Evolutionary conservation across 92 coral and sea anemone species (phyloP), one percentile per base, ranked within the genome.

Genomic region (Palythoa grandiflora): DNA sequence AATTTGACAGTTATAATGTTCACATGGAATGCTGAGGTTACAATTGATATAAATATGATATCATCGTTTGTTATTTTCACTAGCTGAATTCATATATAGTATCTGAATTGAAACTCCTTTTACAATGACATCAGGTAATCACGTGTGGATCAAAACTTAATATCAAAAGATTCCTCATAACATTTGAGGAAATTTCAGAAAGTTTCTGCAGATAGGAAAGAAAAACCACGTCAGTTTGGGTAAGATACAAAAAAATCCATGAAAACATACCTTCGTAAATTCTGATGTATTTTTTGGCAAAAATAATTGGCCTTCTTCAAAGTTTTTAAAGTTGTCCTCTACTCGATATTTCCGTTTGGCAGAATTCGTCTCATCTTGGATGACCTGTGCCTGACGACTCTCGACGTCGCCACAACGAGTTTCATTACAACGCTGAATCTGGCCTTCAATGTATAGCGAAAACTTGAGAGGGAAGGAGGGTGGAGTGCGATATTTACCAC

Each of bases 311-410:
- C 72, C 35, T 9, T 61, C 38, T 20, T n/a, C 84, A 52, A 4
- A 79, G 35, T 79, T 79, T 6, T 16, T 9, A 0, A 79, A 9
- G 53, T 79, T 79, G 12, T 21, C 72, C n/a, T 79, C 73, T 5
- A 37, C 10, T 38, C 84, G 84, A 9, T 53, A 37, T 16, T 59
- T 59, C 38, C 66, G 55, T 61, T 79, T 79, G 36, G 52, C 66
- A 6, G 71, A 1, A 12, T 39, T 68, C 9, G 84, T 2, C 19
- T 60, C 73, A 4, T 79, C 84, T 44, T 79, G 72, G n/a, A 38
- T 39, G 38, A n/a, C 2, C 71, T 79, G 84, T 20, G 16, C 14
- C 37, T 79, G 84, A 2, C 84, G 84, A 53, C 60, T 57, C 54
- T 17, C 7, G 38, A 79, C 38, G 39, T 79, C 73, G 11, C 54